phyloP scores from a whole-genome alignment of 1,140 invertebrate species.

The Drosophila grimshawi region DNA sequence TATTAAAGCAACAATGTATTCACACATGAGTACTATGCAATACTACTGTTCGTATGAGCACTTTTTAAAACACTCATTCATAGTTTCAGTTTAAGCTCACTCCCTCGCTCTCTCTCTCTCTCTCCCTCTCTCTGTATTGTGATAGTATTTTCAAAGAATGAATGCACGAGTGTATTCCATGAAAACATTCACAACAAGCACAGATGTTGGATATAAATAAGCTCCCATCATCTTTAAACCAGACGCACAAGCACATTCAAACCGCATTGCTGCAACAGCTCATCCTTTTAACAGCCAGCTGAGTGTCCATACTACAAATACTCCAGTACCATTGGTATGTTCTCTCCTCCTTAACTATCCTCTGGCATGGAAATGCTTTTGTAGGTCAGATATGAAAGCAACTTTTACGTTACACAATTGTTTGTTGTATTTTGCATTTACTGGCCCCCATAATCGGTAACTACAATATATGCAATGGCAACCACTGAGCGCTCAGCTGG shows the following conservation, averaged over 20 bases:
- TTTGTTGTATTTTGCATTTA: constrained; percentile 39
- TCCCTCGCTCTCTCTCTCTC: neutral
- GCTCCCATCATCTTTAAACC: constrained; percentile 7
- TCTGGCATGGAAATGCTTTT: constrained; percentile 15
- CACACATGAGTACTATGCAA: constrained; percentile 16
- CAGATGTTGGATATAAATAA: constrained; percentile 6
- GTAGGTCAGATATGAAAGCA: constrained; percentile 59
- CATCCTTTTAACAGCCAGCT: constrained; percentile 34
- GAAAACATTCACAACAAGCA: neutral
- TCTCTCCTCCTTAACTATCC: neutral
- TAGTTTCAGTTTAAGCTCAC: neutral
- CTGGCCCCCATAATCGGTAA: constrained; percentile 27
- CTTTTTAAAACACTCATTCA: neutral
- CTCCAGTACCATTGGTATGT: constrained; percentile 14
- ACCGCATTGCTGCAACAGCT: constrained; percentile 21
- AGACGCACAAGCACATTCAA: constrained; percentile 16
- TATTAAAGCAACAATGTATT: constrained; percentile 3
- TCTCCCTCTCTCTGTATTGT: too few species aligned
- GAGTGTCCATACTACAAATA: constrained; percentile 19
- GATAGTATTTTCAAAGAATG: neutral
- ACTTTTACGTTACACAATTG: constrained; percentile 15
- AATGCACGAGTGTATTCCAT: neutral
- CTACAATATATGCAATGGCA: constrained; percentile 19
- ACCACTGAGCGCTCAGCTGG: constrained; percentile 5
- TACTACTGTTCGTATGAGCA: neutral